Base-by-base conservation (phyloP, 2,113 vertebrate species). In the Laticauda colubrina region DNA sequence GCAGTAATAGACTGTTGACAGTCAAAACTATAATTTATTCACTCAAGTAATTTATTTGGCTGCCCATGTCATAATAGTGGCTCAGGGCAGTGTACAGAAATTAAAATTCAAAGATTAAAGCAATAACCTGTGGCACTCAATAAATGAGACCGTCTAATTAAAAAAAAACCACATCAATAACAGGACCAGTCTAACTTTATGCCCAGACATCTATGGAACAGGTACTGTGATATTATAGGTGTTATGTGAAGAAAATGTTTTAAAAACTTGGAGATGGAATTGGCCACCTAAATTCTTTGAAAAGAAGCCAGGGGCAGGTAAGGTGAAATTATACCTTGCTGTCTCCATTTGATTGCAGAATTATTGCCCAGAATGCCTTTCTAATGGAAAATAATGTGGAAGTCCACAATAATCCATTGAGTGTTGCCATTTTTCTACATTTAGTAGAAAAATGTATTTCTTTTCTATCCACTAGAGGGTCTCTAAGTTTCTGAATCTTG, bases 401-500 rank as follows among this genome's bases (percentile, higher is more conserved):
- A 15, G 29, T 3, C 43, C 55, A 91, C 39, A 11, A 53, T 8
- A n/a, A 53, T 57, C 45, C 92, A 34, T 53, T 48, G 55, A 91
- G 9, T n/a, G 20, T 39, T 39, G 34, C 34, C 34, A 39, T 39
- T 39, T 39, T 39, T 39, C 34, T 39, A 39, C 34, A 39, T 39
- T n/a, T 34, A 54, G 88, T n/a, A 24, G 87, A 29, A 54, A 24
- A 85, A 34, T 34, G 54, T 48, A 53, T 90, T 92, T 75, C 87
- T 53, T 90, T 55, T 87, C 55, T 53, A 45, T 89, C 86, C 89
- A 89, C 87, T 61, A 91, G 86, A 92, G 61, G 89, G 85, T 88
- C 87, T 64, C 59, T 57, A 92, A 43, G 75, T 91, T 91, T 92
- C 91, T 87, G 51, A 55, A 26, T 89, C 29, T 34, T 92, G 91